Percentiles rank a stretch among this genome's conserved stretches.
These are phyloP conservation scores for Neostethus bicornis DNA, from an alignment of 2,797 vertebrate species.

Conservation along the genomic window DNA sequence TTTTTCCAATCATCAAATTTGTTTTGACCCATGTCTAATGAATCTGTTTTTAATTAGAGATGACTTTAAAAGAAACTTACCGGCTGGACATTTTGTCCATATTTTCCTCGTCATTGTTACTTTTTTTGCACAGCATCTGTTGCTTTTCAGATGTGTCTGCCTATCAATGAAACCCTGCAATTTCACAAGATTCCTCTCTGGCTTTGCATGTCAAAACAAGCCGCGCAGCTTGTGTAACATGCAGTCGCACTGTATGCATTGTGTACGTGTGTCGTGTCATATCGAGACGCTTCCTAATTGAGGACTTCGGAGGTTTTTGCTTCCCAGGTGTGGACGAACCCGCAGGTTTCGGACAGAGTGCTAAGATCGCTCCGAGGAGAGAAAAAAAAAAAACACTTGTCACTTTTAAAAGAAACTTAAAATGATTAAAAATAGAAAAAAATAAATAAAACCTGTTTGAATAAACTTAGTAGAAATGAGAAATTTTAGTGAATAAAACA, in stretches of 20 bases:
- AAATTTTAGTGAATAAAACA: slow-evolving; percentile 55
- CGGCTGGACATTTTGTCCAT: neutral
- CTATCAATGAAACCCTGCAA: slow-evolving; percentile 82
- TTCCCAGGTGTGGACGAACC: slow-evolving; percentile 50
- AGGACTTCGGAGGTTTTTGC: slow-evolving; percentile 41
- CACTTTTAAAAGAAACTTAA: neutral
- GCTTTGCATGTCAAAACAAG: slow-evolving; percentile 76
- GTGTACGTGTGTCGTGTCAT: slow-evolving; percentile 47
- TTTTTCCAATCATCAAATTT: too few species aligned
- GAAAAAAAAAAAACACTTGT: too few species aligned
- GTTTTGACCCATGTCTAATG: too few species aligned
- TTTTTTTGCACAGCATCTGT: slow-evolving; percentile 25
- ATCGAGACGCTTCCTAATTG: slow-evolving; percentile 51
- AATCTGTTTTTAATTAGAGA: neutral
- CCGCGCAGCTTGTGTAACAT: slow-evolving; percentile 61
- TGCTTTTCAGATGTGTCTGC: slow-evolving; percentile 52
- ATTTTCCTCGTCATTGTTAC: neutral
- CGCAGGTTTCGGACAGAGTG: slow-evolving; percentile 20
- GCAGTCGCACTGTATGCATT: slow-evolving; percentile 44
- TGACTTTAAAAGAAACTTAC: neutral
- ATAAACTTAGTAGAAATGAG: slow-evolving; percentile 2
- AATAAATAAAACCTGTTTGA: too few species aligned
- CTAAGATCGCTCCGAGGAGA: slow-evolving; percentile 1
- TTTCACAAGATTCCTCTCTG: slow-evolving; percentile 79
- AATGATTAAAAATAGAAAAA: neutral